Percentiles rank a stretch among this genome's conserved stretches.
Evolutionary conservation across 2,113 vertebrate species (phyloP).

Genomic region (Hucho hucho): DNA sequence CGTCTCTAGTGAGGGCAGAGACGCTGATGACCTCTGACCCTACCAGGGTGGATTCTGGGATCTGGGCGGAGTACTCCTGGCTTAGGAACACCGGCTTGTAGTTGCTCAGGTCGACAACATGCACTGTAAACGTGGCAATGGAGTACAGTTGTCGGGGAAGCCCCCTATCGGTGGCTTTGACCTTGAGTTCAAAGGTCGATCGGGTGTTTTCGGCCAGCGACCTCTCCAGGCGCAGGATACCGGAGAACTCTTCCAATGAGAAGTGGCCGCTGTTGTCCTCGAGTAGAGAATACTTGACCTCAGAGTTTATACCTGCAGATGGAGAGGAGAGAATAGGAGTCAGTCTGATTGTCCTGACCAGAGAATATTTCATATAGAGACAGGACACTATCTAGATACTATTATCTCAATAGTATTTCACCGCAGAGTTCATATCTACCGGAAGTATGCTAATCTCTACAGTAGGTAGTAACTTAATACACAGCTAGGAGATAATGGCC

Average conservation of each 20-base stretch:
- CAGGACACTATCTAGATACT: no score
- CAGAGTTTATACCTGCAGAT: constrained; percentile 84
- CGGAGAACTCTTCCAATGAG: constrained; percentile 88
- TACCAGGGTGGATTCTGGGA: constrained; percentile 79
- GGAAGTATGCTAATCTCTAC: background rate
- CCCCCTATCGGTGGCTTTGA: constrained; percentile 87
- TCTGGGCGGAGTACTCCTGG: constrained; percentile 77
- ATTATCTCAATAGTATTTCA: constrained; percentile 70
- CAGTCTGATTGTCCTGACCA: background rate
- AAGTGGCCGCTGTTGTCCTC: constrained; percentile 84
- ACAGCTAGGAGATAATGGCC: background rate
- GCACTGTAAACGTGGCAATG: constrained; percentile 80
- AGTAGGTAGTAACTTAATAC: background rate
- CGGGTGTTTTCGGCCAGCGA: constrained; percentile 75
- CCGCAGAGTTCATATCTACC: constrained; percentile 87
- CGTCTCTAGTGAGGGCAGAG: constrained; percentile 75
- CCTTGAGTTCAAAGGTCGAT: constrained; percentile 80
- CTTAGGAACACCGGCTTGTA: constrained; percentile 88
- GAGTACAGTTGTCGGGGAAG: constrained; percentile 80
- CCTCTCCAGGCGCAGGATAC: constrained; percentile 87
- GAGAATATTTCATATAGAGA: background rate
- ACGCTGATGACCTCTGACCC: constrained; percentile 83
- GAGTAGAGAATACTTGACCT: constrained; percentile 86
- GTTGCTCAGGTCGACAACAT: constrained; percentile 85
- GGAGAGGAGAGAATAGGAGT: background rate